Evolutionary conservation across 2,888 invertebrate genomes (phyloP).

Genomic region (Tipula unca): DNA sequence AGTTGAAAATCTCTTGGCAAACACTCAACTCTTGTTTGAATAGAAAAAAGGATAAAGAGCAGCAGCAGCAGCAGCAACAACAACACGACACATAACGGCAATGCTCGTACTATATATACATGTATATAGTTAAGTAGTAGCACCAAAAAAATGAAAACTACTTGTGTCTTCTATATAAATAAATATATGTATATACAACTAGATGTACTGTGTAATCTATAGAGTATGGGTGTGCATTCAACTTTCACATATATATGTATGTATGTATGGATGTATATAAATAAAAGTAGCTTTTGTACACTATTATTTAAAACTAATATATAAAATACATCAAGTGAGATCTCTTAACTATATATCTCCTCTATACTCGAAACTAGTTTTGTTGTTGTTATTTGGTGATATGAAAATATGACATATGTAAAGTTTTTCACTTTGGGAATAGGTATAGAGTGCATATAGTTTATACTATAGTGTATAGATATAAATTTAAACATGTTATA

Average conservation of each 20-base stretch:
- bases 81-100: background rate
- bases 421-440: background rate
- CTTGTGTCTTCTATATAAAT: background rate
- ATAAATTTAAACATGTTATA: background rate
- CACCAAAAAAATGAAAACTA: background rate
- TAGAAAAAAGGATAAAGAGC: constrained; percentile 14
- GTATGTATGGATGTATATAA: no score
- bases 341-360: background rate
- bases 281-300: background rate
- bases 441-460: background rate
- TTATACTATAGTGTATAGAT: no score
- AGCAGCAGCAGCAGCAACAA: background rate
- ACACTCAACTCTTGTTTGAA: background rate
- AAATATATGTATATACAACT: background rate
- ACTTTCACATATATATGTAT: background rate
- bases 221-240: background rate
- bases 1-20: constrained; percentile 8
- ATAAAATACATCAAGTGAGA: background rate
- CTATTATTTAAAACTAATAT: background rate
- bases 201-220: background rate
- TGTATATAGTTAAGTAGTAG: background rate
- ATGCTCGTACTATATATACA: no score
- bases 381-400: background rate
- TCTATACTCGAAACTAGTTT: background rate
- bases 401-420: background rate